Percentiles rank a stretch among this genome's conserved stretches.
These are phyloP conservation scores for Chirona hameri DNA, from an alignment of 2,888 invertebrate genomes.

Conservation along the genomic window DNA sequence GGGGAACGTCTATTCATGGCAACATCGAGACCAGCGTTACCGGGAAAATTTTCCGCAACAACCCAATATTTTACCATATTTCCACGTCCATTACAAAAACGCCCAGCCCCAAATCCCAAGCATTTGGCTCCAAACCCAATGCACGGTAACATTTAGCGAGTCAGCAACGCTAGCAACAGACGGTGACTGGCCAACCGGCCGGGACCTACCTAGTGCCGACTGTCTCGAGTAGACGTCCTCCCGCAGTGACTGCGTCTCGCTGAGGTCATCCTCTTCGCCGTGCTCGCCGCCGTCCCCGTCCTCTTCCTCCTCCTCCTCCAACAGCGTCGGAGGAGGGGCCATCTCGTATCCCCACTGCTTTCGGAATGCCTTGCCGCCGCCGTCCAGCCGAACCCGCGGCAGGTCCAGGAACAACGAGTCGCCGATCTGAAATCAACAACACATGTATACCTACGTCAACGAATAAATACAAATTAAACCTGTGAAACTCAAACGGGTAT, in stretches of 20 bases:
- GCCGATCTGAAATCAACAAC: constrained; percentile 52
- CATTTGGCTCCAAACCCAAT: too few species aligned
- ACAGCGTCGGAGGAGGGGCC: constrained; percentile 61
- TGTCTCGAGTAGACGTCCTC: constrained; percentile 55
- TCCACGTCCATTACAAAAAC: too few species aligned
- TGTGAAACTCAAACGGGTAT: too few species aligned
- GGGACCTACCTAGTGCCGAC: constrained; percentile 57
- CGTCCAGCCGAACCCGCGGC: constrained; percentile 66
- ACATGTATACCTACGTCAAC: too few species aligned
- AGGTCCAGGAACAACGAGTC: constrained; percentile 58
- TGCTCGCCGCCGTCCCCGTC: constrained; percentile 40
- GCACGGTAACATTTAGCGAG: too few species aligned
- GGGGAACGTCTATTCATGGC: too few species aligned
- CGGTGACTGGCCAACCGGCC: too few species aligned
- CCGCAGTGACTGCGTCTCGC: constrained; percentile 59
- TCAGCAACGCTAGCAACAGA: not conserved
- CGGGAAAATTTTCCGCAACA: too few species aligned
- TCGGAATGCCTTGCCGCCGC: constrained; percentile 60
- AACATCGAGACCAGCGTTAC: too few species aligned
- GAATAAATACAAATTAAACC: too few species aligned
- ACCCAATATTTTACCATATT: too few species aligned
- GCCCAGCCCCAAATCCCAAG: too few species aligned
- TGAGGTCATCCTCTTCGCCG: constrained; percentile 39
- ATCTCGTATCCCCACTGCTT: constrained; percentile 60
- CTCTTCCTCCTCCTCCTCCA: constrained; percentile 55